These are phyloP conservation scores for Antidorcas marsupialis DNA, from an alignment of 2,113 vertebrate genomes.

Conservation along the genomic window DNA sequence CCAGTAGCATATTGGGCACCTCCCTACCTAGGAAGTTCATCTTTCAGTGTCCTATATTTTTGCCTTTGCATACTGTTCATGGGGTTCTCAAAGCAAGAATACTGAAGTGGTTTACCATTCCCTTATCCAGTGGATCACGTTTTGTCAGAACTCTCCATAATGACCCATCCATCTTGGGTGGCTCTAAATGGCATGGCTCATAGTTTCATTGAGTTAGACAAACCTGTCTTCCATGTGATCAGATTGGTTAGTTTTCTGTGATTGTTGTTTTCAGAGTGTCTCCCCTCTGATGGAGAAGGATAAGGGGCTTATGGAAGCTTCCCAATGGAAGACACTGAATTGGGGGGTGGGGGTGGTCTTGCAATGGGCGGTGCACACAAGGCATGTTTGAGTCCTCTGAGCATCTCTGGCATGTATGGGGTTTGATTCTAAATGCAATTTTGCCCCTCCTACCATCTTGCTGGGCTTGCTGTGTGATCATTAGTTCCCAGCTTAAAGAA, in stretches of 20 bases:
- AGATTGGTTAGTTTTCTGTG: neutral
- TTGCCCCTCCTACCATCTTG: neutral
- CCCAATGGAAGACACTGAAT: neutral
- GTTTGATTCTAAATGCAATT: neutral
- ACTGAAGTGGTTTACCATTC: neutral
- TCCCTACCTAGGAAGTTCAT: neutral
- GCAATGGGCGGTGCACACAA: rapidly evolving
- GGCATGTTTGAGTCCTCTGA: neutral
- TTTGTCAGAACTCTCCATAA: neutral
- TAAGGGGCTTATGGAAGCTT: neutral
- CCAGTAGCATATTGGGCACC: neutral
- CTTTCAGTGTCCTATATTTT: neutral
- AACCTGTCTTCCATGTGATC: neutral
- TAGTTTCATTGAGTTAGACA: neutral
- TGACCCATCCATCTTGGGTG: neutral
- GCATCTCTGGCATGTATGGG: neutral
- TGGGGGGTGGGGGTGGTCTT: rapidly evolving
- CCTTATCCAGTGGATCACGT: neutral
- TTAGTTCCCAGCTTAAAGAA: neutral
- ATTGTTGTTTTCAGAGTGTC: neutral
- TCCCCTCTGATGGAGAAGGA: neutral
- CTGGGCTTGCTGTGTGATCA: neutral
- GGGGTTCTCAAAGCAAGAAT: neutral
- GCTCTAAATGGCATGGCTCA: neutral
- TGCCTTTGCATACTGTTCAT: neutral